A percentile compares a stretch with the other conserved stretches of the same genome.
phyloP scores from a whole-genome alignment of 2,888 invertebrate species.

The Campaea margaritaria region DNA sequence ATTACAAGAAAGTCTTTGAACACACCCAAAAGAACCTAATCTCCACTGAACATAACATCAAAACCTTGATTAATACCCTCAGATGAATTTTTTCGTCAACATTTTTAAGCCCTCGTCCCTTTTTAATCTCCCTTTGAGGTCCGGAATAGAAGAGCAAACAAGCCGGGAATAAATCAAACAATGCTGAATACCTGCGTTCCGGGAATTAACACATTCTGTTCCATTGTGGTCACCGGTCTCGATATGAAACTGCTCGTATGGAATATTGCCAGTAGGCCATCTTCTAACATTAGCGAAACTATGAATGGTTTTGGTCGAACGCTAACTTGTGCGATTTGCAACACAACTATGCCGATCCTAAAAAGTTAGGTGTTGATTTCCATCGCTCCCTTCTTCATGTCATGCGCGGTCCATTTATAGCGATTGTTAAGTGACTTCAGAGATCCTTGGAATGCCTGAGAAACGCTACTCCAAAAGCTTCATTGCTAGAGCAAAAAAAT shows the following conservation, averaged over 20 bases:
- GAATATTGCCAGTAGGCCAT: slow-evolving; percentile 11
- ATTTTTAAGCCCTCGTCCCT: slow-evolving; percentile 26
- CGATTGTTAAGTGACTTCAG: too few species aligned
- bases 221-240: slow-evolving; percentile 29
- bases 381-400: too few species aligned
- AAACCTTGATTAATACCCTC: slow-evolving; percentile 25
- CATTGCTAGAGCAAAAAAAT: too few species aligned
- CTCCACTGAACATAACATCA: slow-evolving; percentile 14
- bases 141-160: slow-evolving; percentile 30
- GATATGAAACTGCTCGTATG: slow-evolving; percentile 11
- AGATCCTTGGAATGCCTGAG: too few species aligned
- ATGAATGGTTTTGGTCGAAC: neutral
- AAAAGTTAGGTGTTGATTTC: too few species aligned
- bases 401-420: too few species aligned
- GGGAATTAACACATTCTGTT: slow-evolving; percentile 28
- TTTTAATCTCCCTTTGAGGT: slow-evolving; percentile 34
- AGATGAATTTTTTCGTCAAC: slow-evolving; percentile 24
- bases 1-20: neutral
- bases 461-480: too few species aligned
- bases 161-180: slow-evolving; percentile 29
- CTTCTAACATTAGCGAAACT: neutral
- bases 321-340: too few species aligned
- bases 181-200: slow-evolving; percentile 20
- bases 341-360: too few species aligned
- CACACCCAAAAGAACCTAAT: slow-evolving; percentile 12